Base-by-base conservation (phyloP, 1,140 invertebrate genomes). In the Euwallacea similis region DNA sequence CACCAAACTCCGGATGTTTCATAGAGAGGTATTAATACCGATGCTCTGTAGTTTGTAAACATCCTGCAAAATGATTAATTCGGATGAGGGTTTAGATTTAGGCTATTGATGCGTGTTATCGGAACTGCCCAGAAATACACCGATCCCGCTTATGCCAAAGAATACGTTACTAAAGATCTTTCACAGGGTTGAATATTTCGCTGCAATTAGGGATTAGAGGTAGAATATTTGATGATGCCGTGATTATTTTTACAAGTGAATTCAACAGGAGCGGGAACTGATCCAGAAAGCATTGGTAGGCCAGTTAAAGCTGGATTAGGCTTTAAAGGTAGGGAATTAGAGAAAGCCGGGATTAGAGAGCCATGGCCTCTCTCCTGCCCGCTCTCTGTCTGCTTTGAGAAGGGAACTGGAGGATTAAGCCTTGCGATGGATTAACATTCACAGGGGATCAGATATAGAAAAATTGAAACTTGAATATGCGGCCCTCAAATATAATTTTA, bases 241-340 rank as follows among this genome's bases (percentile, higher is more conserved):
- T 67, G 64, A 72, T 72, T 72, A 72, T 68, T 67, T 68, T 53
- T 72, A 16, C 55, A 67, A 67, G 59, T 68, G 65, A 67, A 72
- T 72, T 72, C 63, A 72, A 72, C 71, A 66, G 65, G 46, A 72
- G 16, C 33, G 73, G 61, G 69, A 65, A 56, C 58, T 71, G 70
- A 74, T 74, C 71, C 71, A 72, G 71, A 72, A 71, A 76, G 74
- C 76, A 75, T 74, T 76, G 77, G 76, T 76, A 76, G 80, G 77
- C 78, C 79, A 79, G 79, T 80, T 81, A 80, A 84, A 85, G 83
- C 83, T 81, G 83, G 82, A 83, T 83, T 84, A 83, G 81, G 80
- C 79, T 78, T 72, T 72, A 78, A 82, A 83, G 81, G 81, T 82
- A 82, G 76, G 81, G 81, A 82, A 83, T 83, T 84, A 83, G 79